Evolutionary conservation across 2,888 invertebrate genomes (phyloP), one percentile per base, ranked within the genome.

Genomic region (Spilosoma lubricipeda): DNA sequence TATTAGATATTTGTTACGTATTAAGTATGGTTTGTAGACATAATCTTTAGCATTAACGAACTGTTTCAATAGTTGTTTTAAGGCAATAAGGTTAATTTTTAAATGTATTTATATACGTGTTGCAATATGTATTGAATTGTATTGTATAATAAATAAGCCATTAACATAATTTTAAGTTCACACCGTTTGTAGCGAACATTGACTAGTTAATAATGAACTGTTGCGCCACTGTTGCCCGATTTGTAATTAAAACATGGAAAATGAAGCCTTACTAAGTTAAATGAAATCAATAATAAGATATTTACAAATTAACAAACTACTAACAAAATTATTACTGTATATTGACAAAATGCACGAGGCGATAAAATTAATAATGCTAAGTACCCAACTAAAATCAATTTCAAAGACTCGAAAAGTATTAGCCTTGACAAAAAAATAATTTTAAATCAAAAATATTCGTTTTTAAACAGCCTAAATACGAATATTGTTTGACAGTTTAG

Each of bases 11-110:
- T 71, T 70, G 52, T 71, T 27, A 52, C 56, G 33, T 27, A 68
- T 23, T 48, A 71, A 36, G 52, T 39, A 66, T 52, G 27, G 27
- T 70, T 71, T 71, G 42, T 48, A 66, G 36, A 66, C 27, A 18
- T 69, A 56, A 56, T 52, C 65, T 27, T 42, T n/a, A 68, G 15
- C 33, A 36, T 67, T 67, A 48, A 48, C 56, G 15, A 65, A 59
- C 67, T 48, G 36, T 73, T 36, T 48, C 18, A 48, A 18, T 59
- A n/a, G 36, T 64, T 64, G 45, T 64, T 73, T 8, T 68, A 59
- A 72, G 56, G 7, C 7, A 13, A 36, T 20, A 72, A 67, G 56
- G 67, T 67, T 67, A 33, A 68, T 33, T 68, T 56, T 72, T 68
- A 63, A 30, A 67, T 36, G 42, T 36, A 36, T 56, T 36, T 65